Conservation (phyloP, 2,113 vertebrate species). For the Trematomus loennbergii region DNA sequence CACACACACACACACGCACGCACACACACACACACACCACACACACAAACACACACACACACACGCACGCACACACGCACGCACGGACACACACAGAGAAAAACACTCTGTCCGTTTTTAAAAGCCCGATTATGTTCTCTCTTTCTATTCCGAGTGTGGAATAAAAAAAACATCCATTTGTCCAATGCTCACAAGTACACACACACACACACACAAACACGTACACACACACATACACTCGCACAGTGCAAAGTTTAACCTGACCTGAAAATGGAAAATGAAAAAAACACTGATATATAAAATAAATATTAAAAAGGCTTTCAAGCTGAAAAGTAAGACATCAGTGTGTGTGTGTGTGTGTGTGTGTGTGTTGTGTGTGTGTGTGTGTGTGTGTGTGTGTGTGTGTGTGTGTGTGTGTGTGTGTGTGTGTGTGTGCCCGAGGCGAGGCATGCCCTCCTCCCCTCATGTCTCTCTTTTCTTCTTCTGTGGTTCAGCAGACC, state of each 20-base stretch:
- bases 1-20: no score
- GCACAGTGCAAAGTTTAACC: constrained; percentile 50
- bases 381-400: constrained; percentile 14
- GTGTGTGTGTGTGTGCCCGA: constrained; percentile 43
- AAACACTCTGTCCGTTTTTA: constrained; percentile 27
- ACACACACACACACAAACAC: constrained; percentile 2
- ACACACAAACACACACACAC: no score
- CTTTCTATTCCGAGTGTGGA: constrained; percentile 71
- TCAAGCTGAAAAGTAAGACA: constrained; percentile 62
- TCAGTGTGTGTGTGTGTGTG: no score
- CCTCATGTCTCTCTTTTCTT: constrained; percentile 64
- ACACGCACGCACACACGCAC: no score
- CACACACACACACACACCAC: no score
- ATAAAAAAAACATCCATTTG: constrained; percentile 73
- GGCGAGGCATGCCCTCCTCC: constrained; percentile 70
- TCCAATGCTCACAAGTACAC: constrained; percentile 41
- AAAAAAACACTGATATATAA: constrained; percentile 50
- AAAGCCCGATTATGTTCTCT: constrained; percentile 60
- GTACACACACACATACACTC: constrained; percentile 18
- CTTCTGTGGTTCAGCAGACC: constrained; percentile 58
- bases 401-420: constrained; percentile 25
- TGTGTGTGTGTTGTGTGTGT: constrained; percentile 4
- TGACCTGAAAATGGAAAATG: constrained; percentile 65
- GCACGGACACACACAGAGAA: constrained; percentile 9
- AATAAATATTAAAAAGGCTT: constrained; percentile 63